Conservation (phyloP, 2,797 vertebrate genomes). For the Champsocephalus gunnari region DNA sequence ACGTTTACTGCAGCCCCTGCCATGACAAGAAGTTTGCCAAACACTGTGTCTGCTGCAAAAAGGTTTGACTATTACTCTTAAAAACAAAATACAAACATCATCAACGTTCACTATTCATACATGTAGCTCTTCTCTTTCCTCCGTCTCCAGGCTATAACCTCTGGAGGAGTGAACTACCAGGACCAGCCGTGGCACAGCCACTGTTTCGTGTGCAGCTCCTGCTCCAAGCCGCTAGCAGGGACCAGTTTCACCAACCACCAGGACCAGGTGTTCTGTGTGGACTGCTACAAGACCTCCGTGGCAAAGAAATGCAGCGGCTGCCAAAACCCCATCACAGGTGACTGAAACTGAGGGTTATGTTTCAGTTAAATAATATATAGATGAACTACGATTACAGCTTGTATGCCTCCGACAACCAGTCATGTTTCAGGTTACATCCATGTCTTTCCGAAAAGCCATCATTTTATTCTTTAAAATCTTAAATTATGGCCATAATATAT, state of each 20-base stretch:
- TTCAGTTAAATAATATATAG: too few species aligned
- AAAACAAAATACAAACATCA: not conserved
- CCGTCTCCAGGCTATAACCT: conserved; percentile 89
- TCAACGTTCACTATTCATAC: not conserved
- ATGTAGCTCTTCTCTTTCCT: not conserved
- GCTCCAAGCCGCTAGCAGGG: conserved; percentile 91
- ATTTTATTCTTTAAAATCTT: too few species aligned
- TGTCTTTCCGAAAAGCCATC: too few species aligned
- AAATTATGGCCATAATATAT: too few species aligned
- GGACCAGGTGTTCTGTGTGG: conserved; percentile 93
- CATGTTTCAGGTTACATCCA: too few species aligned
- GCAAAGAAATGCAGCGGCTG: conserved; percentile 96
- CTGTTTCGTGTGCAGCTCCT: conserved; percentile 95
- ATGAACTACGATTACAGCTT: too few species aligned
- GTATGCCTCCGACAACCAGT: too few species aligned
- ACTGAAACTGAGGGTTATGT: not conserved
- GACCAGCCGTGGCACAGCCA: conserved; percentile 96
- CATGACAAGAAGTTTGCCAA: conserved; percentile 96
- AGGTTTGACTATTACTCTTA: conserved; percentile 75
- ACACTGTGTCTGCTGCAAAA: conserved; percentile 93
- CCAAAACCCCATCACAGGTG: conserved; percentile 96
- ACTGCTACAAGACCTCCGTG: conserved; percentile 95
- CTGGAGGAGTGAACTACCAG: conserved; percentile 96
- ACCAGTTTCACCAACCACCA: conserved; percentile 94
- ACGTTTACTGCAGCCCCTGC: conserved; percentile 93